These are phyloP conservation scores for Oscheius onirici DNA, from an alignment of 2,888 invertebrate species.

Conservation along the genomic window DNA sequence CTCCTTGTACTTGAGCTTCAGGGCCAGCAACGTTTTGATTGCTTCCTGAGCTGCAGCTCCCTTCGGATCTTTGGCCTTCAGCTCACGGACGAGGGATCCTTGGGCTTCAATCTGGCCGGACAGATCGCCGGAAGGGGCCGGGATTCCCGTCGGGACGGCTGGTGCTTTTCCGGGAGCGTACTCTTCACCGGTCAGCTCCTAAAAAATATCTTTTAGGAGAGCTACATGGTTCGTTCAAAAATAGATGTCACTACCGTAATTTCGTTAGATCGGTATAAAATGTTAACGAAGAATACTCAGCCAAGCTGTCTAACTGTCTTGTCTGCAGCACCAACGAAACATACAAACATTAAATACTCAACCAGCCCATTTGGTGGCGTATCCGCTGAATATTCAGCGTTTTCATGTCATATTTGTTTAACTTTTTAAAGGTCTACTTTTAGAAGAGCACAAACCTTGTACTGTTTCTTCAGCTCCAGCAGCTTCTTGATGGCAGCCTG, in stretches of 20 bases:
- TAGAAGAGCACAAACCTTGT: slow-evolving; percentile 80
- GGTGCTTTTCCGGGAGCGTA: slow-evolving; percentile 19
- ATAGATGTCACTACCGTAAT: too few relatives aligned
- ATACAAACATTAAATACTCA: too few relatives aligned
- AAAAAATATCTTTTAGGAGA: too few relatives aligned
- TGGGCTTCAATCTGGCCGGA: slow-evolving; percentile 80
- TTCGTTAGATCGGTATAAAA: too few relatives aligned
- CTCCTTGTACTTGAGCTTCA: slow-evolving; percentile 83
- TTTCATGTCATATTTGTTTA: too few relatives aligned
- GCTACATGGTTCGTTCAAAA: too few relatives aligned
- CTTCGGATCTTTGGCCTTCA: slow-evolving; percentile 60
- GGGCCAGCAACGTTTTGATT: slow-evolving; percentile 77
- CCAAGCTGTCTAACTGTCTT: too few relatives aligned
- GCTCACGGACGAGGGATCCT: slow-evolving; percentile 71
- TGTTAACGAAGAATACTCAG: too few relatives aligned
- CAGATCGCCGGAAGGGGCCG: slow-evolving; percentile 61
- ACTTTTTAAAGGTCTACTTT: too few relatives aligned
- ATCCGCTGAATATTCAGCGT: too few relatives aligned
- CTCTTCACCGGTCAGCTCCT: not conserved
- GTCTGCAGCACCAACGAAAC: too few relatives aligned
- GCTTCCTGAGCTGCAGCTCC: slow-evolving; percentile 70
- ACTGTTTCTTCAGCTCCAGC: slow-evolving; percentile 81
- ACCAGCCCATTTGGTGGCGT: too few relatives aligned
- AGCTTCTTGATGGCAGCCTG: slow-evolving; percentile 78
- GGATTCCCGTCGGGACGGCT: slow-evolving; percentile 47